Percentiles rank a stretch among this genome's conserved stretches.
These are phyloP conservation scores for Drosophila vallismaia DNA, from an alignment of 2,888 invertebrate genomes.

Conservation along the genomic window DNA sequence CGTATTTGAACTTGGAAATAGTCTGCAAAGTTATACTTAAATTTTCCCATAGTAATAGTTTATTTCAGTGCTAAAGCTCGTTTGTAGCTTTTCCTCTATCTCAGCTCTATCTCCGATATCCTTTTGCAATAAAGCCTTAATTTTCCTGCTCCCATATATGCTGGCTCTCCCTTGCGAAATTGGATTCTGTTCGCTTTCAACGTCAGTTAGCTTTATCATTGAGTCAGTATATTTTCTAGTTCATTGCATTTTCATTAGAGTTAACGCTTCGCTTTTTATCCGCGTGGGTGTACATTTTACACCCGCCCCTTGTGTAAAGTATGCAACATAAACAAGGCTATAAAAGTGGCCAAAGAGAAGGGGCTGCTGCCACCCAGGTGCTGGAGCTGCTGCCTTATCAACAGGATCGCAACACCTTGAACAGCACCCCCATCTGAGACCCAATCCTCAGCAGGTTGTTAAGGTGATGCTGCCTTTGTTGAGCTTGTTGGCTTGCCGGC, in stretches of 20 bases:
- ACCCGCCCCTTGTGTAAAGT: constrained; percentile 48
- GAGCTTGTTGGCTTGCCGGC: constrained; percentile 27
- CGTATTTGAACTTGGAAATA: too few species aligned
- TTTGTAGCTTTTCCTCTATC: neutral
- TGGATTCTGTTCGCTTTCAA: constrained; percentile 37
- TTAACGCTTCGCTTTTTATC: constrained; percentile 26
- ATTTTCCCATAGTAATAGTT: neutral
- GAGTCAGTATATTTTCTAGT: constrained; percentile 48
- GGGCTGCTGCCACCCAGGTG: constrained; percentile 26
- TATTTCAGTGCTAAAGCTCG: neutral
- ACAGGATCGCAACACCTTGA: constrained; percentile 11
- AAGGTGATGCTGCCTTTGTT: constrained; percentile 54
- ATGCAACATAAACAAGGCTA: constrained; percentile 64
- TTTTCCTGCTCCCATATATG: constrained; percentile 1
- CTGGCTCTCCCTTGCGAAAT: constrained; percentile 13
- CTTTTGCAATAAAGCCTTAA: constrained; percentile 9
- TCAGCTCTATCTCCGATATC: neutral
- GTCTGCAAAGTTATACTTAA: too few species aligned
- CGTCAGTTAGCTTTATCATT: constrained; percentile 54
- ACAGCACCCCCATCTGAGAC: constrained; percentile 3
- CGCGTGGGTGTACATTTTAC: constrained; percentile 8
- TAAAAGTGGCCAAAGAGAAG: constrained; percentile 51
- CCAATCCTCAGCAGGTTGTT: constrained; percentile 48
- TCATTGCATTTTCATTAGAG: constrained; percentile 54
- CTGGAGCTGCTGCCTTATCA: constrained; percentile 40